Percentiles rank a stretch among this genome's conserved stretches.
Evolutionary conservation across 2,113 vertebrate genomes (phyloP).

Genomic region (Stegostoma tigrinum): DNA sequence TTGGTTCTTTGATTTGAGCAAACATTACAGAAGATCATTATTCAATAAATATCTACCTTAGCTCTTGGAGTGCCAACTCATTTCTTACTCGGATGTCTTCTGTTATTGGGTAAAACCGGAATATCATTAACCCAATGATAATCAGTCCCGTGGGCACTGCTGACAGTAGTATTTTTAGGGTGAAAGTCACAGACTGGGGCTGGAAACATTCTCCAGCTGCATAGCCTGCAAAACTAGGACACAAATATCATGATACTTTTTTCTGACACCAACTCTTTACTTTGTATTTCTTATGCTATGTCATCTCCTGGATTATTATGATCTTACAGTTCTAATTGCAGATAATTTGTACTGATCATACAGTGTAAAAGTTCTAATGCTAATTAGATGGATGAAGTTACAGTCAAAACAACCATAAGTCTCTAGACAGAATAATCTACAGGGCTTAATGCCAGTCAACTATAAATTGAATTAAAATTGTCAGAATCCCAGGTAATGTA

Average conservation of each 20-base stretch:
- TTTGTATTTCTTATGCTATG: neutral
- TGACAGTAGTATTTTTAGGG: constrained; percentile 82
- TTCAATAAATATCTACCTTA: constrained; percentile 58
- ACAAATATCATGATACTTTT: constrained; percentile 26
- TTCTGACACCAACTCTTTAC: neutral
- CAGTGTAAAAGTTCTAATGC: neutral
- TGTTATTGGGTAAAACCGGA: constrained; percentile 74
- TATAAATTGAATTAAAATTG: neutral
- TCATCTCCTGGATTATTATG: neutral
- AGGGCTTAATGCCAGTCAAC: neutral
- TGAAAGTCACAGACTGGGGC: constrained; percentile 67
- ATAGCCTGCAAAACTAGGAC: constrained; percentile 79
- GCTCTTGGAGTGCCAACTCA: constrained; percentile 62
- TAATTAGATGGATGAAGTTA: neutral
- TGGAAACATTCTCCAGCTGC: constrained; percentile 74
- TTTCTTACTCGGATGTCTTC: constrained; percentile 67
- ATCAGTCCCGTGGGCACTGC: constrained; percentile 81
- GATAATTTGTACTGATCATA: neutral
- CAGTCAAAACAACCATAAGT: neutral
- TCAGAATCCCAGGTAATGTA: neutral
- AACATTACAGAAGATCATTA: neutral
- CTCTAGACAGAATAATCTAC: neutral
- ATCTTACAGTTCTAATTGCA: neutral
- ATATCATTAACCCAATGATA: constrained; percentile 70
- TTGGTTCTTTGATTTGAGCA: neutral